phyloP scores from a whole-genome alignment of 1,140 invertebrate species.

The Apis dorsata region DNA sequence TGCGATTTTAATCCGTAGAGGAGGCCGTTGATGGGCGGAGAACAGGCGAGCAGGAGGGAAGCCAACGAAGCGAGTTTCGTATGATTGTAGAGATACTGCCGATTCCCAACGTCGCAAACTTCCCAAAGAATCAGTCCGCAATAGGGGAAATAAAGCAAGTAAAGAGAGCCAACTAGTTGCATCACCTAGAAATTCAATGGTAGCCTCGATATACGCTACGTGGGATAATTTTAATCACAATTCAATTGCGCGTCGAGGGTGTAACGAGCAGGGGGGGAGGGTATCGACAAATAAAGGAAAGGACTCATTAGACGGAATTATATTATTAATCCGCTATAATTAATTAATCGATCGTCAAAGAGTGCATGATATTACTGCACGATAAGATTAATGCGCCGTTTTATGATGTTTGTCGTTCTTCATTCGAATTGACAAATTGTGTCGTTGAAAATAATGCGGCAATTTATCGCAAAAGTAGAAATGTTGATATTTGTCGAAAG shows the following conservation, averaged over 20 bases:
- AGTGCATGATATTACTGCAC: too few relatives aligned
- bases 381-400: not conserved
- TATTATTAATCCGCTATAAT: too few relatives aligned
- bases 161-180: constrained; percentile 86
- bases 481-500: too few relatives aligned
- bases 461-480: not conserved
- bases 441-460: too few relatives aligned
- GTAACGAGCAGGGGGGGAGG: not conserved
- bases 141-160: constrained; percentile 87
- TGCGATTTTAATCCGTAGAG: constrained; percentile 89
- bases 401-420: not conserved
- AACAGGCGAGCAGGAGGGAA: constrained; percentile 83
- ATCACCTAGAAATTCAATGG: constrained; percentile 74
- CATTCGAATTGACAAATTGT: not conserved
- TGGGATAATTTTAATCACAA: not conserved
- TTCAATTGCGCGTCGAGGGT: not conserved
- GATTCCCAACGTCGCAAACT: constrained; percentile 70
- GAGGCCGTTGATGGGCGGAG: constrained; percentile 87
- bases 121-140: constrained; percentile 87
- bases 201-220: not conserved
- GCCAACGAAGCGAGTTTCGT: constrained; percentile 82
- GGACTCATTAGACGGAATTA: not conserved
- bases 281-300: not conserved
- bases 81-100: constrained; percentile 73
- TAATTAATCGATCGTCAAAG: not conserved